Base-by-base conservation (phyloP, 2,888 invertebrate species). In the Megastigmus dorsalis region DNA sequence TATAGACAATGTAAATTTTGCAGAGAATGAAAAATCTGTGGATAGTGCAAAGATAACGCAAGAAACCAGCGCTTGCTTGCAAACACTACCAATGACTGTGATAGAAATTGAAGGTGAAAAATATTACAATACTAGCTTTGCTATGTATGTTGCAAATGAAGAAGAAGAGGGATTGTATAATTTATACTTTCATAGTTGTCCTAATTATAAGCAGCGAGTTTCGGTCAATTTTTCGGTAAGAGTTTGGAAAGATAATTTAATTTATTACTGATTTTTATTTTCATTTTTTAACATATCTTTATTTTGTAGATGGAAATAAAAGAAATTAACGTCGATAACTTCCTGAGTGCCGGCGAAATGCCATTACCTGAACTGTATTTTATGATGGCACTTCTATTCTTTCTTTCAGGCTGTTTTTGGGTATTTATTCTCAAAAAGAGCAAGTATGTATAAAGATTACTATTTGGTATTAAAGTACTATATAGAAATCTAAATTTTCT, bases 321-420 rank as follows among this genome's bases (percentile, higher is more conserved):
- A 80, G 97, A 97, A 86, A 94, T 93, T 82, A 96, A 97, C 84
- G 91, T 91, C 62, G 93, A 93, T 38, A 97, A 95, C 86, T 98
- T 93, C 84, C 89, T 99, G 38, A 97, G 98, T 1, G 98, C 98
- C 0, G 98, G 98, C 0, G 97, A 98, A 89, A 97, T 98, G 93
- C 98, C 98, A 0, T 89, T 98, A 36, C 99, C 99, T 0, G 93
- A 94, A 0, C 89, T 99, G 1, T 99, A 97, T 88, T 95, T 96
- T 82, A 93, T 95, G 91, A 95, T 98, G 94, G 94, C 97, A 0
- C 88, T 97, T 2, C 88, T 97, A 33, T 99, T 97, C 89, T 93
- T 97, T 79, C 86, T 95, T 50, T 94, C 96, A n/a, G 97, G 96
- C 0, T 92, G 94, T 54, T 93, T 97, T 80, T 99, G 99, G 99